Conservation (phyloP, 2,797 vertebrate species). For the Margarornis squamiger region DNA sequence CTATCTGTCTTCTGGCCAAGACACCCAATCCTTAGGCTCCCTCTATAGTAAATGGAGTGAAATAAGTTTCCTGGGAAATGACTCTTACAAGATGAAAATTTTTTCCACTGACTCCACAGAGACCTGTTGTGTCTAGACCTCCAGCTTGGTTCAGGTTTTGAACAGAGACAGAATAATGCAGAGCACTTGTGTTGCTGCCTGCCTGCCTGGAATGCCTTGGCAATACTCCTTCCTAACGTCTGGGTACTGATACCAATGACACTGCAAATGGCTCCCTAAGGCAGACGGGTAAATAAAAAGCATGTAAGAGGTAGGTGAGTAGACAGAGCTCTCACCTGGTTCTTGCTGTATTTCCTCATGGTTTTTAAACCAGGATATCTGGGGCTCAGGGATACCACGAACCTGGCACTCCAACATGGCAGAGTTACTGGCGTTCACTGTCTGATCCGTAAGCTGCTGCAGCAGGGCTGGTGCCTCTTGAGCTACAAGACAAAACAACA, state of each 20-base stretch:
- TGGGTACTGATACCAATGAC: neutral
- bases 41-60: neutral
- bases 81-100: neutral
- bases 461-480: conserved; percentile 86
- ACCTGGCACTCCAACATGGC: conserved; percentile 84
- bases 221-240: neutral
- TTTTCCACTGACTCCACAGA: neutral
- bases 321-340: conserved; percentile 81
- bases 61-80: neutral
- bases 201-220: neutral
- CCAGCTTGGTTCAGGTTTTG: neutral
- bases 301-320: neutral
- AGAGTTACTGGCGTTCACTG: conserved; percentile 86
- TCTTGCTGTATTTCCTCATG: conserved; percentile 82
- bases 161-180: neutral
- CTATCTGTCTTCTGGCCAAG: neutral
- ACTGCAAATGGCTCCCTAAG: neutral
- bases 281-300: neutral
- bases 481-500: conserved; percentile 78
- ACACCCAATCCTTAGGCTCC: neutral
- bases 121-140: neutral
- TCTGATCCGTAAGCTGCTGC: conserved; percentile 82
- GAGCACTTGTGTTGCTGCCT: neutral
- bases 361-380: conserved; percentile 92
- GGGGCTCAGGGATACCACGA: conserved; percentile 83